A percentile compares a stretch with the other conserved stretches of the same genome.
Conservation (phyloP, 2,888 invertebrate genomes). For the Dryobota labecula region DNA sequence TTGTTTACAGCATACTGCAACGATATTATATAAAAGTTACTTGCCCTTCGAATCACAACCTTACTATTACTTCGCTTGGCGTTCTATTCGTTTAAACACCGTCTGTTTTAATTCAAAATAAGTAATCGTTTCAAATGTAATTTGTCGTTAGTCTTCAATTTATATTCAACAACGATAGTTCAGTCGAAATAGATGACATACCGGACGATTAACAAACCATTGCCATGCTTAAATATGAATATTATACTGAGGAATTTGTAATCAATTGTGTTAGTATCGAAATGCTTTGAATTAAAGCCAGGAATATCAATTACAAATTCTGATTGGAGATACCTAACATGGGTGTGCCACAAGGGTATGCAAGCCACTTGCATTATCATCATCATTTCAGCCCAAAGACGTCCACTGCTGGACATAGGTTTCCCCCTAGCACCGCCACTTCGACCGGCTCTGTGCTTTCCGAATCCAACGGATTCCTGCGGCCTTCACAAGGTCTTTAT, state of each 20-base stretch:
- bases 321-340: not conserved
- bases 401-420: no score
- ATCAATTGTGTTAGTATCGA: not conserved
- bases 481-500: no score
- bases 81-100: not conserved
- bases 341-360: not conserved
- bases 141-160: conserved; percentile 8
- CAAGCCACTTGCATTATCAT: not conserved
- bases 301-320: not conserved
- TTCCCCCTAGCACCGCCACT: no score
- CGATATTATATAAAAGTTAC: not conserved
- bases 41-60: not conserved
- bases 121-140: not conserved
- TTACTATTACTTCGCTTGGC: not conserved
- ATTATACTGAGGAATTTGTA: conserved; percentile 12
- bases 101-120: not conserved
- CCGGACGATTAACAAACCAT: conserved; percentile 1
- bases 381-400: no score
- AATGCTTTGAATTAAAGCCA: not conserved
- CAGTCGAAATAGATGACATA: not conserved
- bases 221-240: conserved; percentile 3
- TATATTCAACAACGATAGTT: conserved; percentile 14
- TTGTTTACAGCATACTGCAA: no score
- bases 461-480: no score
- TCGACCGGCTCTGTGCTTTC: no score